A percentile compares a stretch with the other conserved stretches of the same genome.
phyloP scores from a whole-genome alignment of 2,888 invertebrate genomes.

The Cosmopolites sordidus region DNA sequence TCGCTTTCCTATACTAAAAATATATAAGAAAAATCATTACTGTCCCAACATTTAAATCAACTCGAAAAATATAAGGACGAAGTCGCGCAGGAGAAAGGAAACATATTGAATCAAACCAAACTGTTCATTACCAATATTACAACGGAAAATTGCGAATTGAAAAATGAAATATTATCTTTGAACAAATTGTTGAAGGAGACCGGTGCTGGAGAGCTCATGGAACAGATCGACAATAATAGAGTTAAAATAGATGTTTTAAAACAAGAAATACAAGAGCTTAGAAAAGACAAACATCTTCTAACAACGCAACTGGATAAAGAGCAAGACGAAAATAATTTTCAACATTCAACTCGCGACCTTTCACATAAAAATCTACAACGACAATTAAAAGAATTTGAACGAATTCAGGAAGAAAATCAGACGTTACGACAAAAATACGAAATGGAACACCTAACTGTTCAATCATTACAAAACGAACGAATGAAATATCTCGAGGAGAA shows the following conservation, averaged over 20 bases:
- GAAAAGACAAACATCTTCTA: slow-evolving; percentile 29
- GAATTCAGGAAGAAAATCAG: slow-evolving; percentile 31
- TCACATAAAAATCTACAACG: slow-evolving; percentile 35
- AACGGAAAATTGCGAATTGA: slow-evolving; percentile 36
- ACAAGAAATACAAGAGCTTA: slow-evolving; percentile 35
- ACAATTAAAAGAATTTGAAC: slow-evolving; percentile 36
- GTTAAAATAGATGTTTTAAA: slow-evolving; percentile 38
- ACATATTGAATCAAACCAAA: slow-evolving; percentile 32
- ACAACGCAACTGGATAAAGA: slow-evolving; percentile 22
- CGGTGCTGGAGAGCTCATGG: slow-evolving; percentile 40
- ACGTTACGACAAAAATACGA: slow-evolving; percentile 37
- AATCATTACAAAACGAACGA: slow-evolving; percentile 38
- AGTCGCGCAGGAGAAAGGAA: slow-evolving; percentile 35
- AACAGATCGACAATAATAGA: slow-evolving; percentile 38
- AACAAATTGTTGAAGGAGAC: slow-evolving; percentile 36
- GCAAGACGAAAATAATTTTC: slow-evolving; percentile 25
- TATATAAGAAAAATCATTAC: no score
- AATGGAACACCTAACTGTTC: slow-evolving; percentile 37
- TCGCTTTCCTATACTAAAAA: neutral
- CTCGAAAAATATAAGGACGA: no score
- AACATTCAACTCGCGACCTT: slow-evolving; percentile 26
- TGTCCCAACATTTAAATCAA: no score
- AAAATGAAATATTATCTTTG: slow-evolving; percentile 38
- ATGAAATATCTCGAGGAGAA: slow-evolving; percentile 43
- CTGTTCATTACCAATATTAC: slow-evolving; percentile 31